phyloP scores from a whole-genome alignment of 1,140 invertebrate genomes.

The Chrysoperla carnea region DNA sequence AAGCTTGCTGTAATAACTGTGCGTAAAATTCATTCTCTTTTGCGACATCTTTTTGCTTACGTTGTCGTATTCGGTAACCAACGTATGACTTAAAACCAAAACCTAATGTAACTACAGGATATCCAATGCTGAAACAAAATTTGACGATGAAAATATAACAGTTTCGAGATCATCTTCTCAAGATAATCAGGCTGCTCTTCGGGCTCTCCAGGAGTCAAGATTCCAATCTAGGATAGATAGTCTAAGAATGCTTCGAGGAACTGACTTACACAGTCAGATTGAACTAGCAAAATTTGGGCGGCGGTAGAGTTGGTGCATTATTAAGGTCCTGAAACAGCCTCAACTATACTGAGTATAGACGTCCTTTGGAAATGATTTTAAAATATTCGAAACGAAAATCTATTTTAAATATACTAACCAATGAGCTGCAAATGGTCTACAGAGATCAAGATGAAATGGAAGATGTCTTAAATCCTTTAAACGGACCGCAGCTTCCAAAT shows the following conservation, averaged over 20 bases:
- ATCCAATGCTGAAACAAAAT: conserved; percentile 67
- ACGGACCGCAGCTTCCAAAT: conserved; percentile 82
- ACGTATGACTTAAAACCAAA: conserved; percentile 94
- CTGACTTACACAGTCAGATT: too few species aligned
- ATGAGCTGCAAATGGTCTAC: conserved; percentile 95
- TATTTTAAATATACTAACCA: conserved; percentile 41
- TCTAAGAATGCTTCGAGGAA: too few species aligned
- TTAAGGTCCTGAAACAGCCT: too few species aligned
- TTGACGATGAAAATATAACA: conserved; percentile 17
- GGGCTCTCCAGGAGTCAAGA: too few species aligned
- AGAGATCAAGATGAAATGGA: conserved; percentile 83
- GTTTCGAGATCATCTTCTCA: conserved; percentile 1
- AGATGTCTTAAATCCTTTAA: conserved; percentile 73
- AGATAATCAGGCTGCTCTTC: neutral
- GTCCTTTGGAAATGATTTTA: too few species aligned
- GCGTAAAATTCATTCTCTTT: conserved; percentile 94
- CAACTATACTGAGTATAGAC: too few species aligned
- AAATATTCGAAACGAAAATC: too few species aligned
- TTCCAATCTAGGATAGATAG: neutral
- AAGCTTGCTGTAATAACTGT: conserved; percentile 76
- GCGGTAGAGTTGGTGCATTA: too few species aligned
- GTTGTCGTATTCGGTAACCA: conserved; percentile 77
- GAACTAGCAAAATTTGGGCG: too few species aligned
- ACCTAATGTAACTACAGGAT: conserved; percentile 91
- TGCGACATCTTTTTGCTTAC: conserved; percentile 82